Evolutionary conservation across 2,113 vertebrate genomes (phyloP).

Genomic region (Callopanchax toddi): DNA sequence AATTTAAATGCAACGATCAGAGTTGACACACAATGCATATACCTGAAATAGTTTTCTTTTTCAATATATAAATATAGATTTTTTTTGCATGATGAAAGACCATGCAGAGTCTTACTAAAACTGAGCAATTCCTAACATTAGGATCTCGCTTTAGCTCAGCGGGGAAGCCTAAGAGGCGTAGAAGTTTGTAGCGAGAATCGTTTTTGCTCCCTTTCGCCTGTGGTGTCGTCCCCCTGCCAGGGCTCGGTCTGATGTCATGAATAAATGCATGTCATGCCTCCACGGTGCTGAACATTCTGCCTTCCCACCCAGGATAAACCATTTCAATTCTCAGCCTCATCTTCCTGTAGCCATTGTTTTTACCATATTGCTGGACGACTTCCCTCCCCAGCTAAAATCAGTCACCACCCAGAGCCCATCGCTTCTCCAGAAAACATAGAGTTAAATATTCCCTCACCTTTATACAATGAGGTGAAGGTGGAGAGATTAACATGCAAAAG

Average conservation of each 20-base stretch:
- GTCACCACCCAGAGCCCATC: background rate
- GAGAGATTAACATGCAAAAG: too few species aligned
- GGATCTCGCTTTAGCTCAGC: conserved; percentile 18
- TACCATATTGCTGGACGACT: conserved; percentile 9
- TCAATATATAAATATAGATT: conserved; percentile 8
- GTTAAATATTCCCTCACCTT: conserved; percentile 12
- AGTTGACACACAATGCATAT: conserved; percentile 13
- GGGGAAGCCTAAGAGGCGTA: conserved; percentile 24
- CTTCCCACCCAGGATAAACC: conserved; percentile 43
- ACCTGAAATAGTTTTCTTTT: conserved; percentile 23
- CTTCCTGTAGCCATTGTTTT: conserved; percentile 35
- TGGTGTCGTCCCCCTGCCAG: conserved; percentile 30
- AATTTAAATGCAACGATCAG: conserved; percentile 31
- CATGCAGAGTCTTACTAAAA: background rate
- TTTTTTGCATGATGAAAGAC: background rate
- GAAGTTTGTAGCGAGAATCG: conserved; percentile 44
- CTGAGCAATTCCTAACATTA: conserved; percentile 12
- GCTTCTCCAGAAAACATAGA: conserved; percentile 30
- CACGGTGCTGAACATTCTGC: conserved; percentile 16
- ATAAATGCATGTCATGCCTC: conserved; percentile 74
- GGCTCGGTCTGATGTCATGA: conserved; percentile 67
- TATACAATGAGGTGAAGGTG: conserved; percentile 41
- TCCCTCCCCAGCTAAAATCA: conserved; percentile 6
- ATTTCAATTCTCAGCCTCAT: conserved; percentile 35
- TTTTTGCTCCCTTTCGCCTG: conserved; percentile 21